Base-by-base conservation (phyloP, 2,888 invertebrate species). In the Serrognathus titanus region DNA sequence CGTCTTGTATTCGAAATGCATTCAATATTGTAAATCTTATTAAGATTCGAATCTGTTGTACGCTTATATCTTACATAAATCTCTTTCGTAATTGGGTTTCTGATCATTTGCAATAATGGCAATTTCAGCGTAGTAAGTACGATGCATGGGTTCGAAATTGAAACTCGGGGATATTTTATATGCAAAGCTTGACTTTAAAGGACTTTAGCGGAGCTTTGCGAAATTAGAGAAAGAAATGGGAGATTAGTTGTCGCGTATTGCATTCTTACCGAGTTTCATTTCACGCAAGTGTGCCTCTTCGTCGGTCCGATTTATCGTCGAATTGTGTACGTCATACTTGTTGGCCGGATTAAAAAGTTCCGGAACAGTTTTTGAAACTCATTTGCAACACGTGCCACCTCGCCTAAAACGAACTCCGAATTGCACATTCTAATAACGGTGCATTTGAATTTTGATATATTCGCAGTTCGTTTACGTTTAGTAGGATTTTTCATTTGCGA, bases 171-270 rank as follows among this genome's bases (percentile, higher is more conserved):
- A 69, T 69, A 71, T 72, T 75, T 74, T 74, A 73, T 75, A 75
- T 75, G 74, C 74, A 75, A 74, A 75, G 72, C 73, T 66, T 63
- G 73, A 71, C 71, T 72, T 72, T 69, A 63, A 64, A 67, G 68
- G 73, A 73, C 72, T 72, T 70, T 69, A 66, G 68, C 59, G 65
- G 67, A 67, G 72, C 70, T 71, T 70, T 71, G 66, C 71, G 70
- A 75, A 74, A 75, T 75, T 74, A 75, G 71, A 73, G 73, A 74
- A 74, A 75, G 75, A 75, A 74, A 74, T 73, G 70, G 74, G 66
- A 70, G 75, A 75, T 75, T 75, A 75, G 73, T 73, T 69, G 70
- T 70, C 71, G 70, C 72, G 72, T 69, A 71, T 71, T 70, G 72
- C 70, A 71, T 71, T 71, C 70, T 67, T 72, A 72, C 69, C 66